Evolutionary conservation across 2,797 vertebrate species (phyloP), one percentile per base, ranked within the genome.

Genomic region (Falco novaeseelandiae): DNA sequence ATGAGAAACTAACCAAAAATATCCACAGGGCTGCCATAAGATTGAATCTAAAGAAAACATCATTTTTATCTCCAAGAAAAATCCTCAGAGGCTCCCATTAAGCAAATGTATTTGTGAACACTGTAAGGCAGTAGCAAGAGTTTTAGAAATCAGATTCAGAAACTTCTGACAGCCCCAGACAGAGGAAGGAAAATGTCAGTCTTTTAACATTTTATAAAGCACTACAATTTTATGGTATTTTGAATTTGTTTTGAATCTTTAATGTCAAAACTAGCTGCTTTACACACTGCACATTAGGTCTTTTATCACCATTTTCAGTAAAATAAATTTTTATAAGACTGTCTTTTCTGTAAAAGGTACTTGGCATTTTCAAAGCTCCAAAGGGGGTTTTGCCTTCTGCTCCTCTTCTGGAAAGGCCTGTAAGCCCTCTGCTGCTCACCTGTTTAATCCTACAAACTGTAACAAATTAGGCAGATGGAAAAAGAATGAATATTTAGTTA

Each of bases 321-420:
- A 90, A 89, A 80, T 30, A 49, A 88, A 66, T 20, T 81, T 58
- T 67, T 63, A 90, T 82, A 94, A 91, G 49, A 40, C 16, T 65
- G 19, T 80, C 48, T 74, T 85, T 86, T 69, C 62, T 72, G 85
- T 71, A 79, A 54, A 90, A 65, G n/a, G 27, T 66, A 77, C 8
- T 84, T 89, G 63, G 65, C 71, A 63, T 87, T 96, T 95, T 93
- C 90, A 95, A 69, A 36, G 89, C 30, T 94, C 73, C 63, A 90
- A n/a, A 88, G 38, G 10, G 5, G 18, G 40, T 89, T 88, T 54
- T 95, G 26, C 44, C 26, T 58, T 85, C 32, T 59, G 36, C 20
- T 91, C 44, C 21, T 88, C 26, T 66, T 84, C 74, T 67, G 59
- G 27, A 82, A 93, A 58, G 73, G 54, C 38, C 30, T 26, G 29